Evolutionary conservation across 30 jellyfish, hydroid and myxozoan genomes (phyloP).

Genomic region (Turritopsis dohrnii): DNA sequence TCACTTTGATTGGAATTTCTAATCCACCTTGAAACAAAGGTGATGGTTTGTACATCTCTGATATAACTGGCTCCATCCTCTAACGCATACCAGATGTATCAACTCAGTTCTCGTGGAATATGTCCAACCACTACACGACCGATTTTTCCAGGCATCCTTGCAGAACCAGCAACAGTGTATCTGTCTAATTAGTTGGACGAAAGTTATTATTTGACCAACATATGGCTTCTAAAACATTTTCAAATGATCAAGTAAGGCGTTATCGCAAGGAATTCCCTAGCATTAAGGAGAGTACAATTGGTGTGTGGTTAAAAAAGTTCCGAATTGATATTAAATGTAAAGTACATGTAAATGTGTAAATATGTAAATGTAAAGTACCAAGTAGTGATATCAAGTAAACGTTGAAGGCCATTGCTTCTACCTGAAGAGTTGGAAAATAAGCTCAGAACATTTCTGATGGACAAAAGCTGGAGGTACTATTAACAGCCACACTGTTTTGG

Average conservation of each 20-base stretch:
- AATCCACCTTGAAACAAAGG: constrained; percentile 16
- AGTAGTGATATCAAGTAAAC: neutral
- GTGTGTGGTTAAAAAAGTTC: neutral
- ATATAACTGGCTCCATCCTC: constrained; percentile 15
- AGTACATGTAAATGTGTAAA: neutral
- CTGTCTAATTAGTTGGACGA: constrained; percentile 2
- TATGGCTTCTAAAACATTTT: constrained; percentile 20
- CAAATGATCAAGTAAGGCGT: too few species aligned
- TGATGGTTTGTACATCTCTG: constrained; percentile 21
- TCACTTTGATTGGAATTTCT: constrained; percentile 21
- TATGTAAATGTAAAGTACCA: too few species aligned
- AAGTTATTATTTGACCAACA: constrained; percentile 7
- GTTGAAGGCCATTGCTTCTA: constrained; percentile 4
- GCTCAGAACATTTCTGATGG: neutral
- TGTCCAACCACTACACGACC: constrained; percentile 14
- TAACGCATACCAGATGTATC: constrained; percentile 21
- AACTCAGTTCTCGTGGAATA: neutral
- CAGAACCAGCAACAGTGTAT: constrained; percentile 17
- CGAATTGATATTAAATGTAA: neutral
- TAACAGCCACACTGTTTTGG: constrained; percentile 1
- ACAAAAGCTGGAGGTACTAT: constrained; percentile 13
- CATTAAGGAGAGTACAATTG: neutral
- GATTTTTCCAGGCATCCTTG: constrained; percentile 15
- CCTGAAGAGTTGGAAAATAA: neutral
- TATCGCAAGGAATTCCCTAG: neutral